Base-by-base conservation (phyloP, 2,888 invertebrate genomes). In the Euplexia lucipara region DNA sequence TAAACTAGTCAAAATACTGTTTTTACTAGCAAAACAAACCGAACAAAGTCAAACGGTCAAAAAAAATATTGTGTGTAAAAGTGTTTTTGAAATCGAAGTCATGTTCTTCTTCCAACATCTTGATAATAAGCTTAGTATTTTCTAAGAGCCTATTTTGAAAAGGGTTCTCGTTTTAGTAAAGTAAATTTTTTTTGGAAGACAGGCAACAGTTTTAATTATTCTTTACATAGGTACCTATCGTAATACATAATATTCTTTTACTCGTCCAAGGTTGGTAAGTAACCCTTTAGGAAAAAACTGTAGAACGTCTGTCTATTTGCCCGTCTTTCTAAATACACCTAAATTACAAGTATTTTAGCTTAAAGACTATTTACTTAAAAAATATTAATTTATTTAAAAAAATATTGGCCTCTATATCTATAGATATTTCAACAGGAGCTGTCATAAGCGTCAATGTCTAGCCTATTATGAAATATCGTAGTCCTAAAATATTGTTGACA, bases 401-500 rank as follows among this genome's bases (percentile, higher is more conserved):
- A 26, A 41, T 14, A 49, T 42, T 5, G 16, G n/a, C 12, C 45
- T 20, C 18, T 18, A 20, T 12, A 26, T 14, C 20, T 51, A 3
- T 4, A 51, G 7, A 44, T 20, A 1, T 41, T 48, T 45, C 16
- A 10, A 20, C 12, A 37, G 35, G 22, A 35, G 20, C 22, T 41
- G 35, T n/a, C 57, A 45, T 20, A 39, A 8, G 20, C 3, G 10
- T 45, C 16, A 16, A 18, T 20, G 30, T 61, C n/a, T 62, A 39
- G 1, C n/a, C 9, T 52, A 30, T 3, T 26, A 39, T n/a, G 18
- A 12, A 20, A 35, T 1, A 48, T 66, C 35, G 18, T 8, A 39
- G 20, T n/a, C 18, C 14, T 1, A 54, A 48, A 48, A 45, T 16
- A 47, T 42, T 39, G 32, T 51, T 54, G 60, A 49, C 44, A 49